Base-by-base conservation (phyloP, 1,140 invertebrate species). In the Aplysia californica region DNA sequence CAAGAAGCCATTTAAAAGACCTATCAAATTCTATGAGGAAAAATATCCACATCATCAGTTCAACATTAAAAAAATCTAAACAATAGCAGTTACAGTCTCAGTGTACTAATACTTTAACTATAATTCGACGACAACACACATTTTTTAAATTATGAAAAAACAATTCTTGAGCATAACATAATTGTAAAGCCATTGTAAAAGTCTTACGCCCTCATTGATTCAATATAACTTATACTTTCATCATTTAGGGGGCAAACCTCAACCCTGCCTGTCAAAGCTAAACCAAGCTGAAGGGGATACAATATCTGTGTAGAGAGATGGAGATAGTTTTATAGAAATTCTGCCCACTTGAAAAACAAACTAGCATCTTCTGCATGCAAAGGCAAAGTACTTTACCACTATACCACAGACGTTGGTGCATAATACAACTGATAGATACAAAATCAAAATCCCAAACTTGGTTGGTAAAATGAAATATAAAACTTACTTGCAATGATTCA, bases 401-500 rank as follows among this genome's bases (percentile, higher is more conserved):
- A n/a, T n/a, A n/a, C n/a, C n/a, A n/a, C n/a, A n/a, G n/a, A n/a
- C n/a, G n/a, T n/a, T n/a, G n/a, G n/a, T n/a, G n/a, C n/a, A n/a
- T 50, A 50, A 50, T 50, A n/a, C 10, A 10, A 10, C n/a, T 50
- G 10, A 50, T 15, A 50, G 10, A 50, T 15, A 50, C n/a, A 15
- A 15, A 50, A 50, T 15, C 10, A 50, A 50, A 50, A 50, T n/a
- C n/a, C 10, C 44, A 50, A n/a, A n/a, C 44, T 50, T 15, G 44
- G 44, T 50, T 10, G 10, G 10, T 15, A 50, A 50, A 15, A 50
- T 18, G 6, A 18, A 61, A 26, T 26, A 61, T 18, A n/a, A 31
- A 23, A 59, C 68, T 83, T 77, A 87, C 84, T 68, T 80, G 44
- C 23, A 87, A 64, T 33, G 67, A 76, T 56, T 83, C 78, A n/a